Base-by-base conservation (phyloP, 1,140 invertebrate genomes). In the Pectinophora gossypiella region DNA sequence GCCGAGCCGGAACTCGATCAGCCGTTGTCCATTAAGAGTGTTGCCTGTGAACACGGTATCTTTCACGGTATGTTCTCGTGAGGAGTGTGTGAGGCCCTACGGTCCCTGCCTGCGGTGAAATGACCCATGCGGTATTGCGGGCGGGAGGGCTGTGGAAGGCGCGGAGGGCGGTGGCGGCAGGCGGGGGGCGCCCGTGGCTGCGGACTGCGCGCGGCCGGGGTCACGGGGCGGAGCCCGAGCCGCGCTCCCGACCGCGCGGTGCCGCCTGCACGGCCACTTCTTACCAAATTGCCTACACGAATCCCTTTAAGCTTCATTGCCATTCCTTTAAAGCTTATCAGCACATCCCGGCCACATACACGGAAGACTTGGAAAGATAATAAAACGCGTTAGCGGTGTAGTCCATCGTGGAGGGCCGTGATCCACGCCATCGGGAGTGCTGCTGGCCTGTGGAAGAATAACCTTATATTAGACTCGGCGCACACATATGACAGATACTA, bases 1-100 rank as follows among this genome's bases (percentile, higher is more conserved):
- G 44, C 89, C 90, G 64, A 93, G 92, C 52, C 91, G 91, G 85
- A 97, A 97, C 79, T 97, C 95, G 47, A 97, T 88, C 48, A 97
- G 88, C 19, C 93, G 92, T 74, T 97, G 95, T 4, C 94, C 94
- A 76, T 96, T 96, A 54, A 95, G 85, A 64, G 91, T 91, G 57
- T 91, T 90, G 72, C 95, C 95, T 96, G 89, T 18, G 21, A 45
- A 89, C 90, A 62, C 72, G 51, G 49, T 48, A 22, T 23, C 16
- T 12, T 48, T 50, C 18, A 23, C 23, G 21, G 40, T n/a, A 16
- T 52, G n/a, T n/a, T 61, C 19, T 44, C 38, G 20, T 1, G 36
- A 18, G 9, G 19, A 22, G 42, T n/a, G n/a, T n/a, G n/a, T n/a
- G n/a, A n/a, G n/a, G 20, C 12, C 45, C 48, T 57, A 58, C 10